Percentiles rank a stretch among this genome's conserved stretches.
Evolutionary conservation across 2,797 vertebrate genomes (phyloP).

Genomic region (Hephaestus fuliginosus): DNA sequence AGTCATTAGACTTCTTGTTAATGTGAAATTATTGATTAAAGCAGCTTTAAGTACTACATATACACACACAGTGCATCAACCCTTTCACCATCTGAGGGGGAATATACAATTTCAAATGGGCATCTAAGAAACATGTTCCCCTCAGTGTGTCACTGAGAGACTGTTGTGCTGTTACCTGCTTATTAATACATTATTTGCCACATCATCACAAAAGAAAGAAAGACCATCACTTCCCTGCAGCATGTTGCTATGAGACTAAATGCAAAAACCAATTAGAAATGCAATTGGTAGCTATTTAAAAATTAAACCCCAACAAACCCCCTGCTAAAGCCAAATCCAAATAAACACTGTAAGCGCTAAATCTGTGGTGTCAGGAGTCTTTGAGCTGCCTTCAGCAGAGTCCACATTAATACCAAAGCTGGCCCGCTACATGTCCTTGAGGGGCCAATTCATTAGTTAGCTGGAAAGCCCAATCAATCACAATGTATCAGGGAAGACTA

Average conservation of each 20-base stretch:
- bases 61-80: background rate
- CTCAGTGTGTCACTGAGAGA: background rate
- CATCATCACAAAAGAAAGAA: slow-evolving; percentile 17
- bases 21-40: background rate
- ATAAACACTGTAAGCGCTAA: slow-evolving; percentile 69
- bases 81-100: background rate
- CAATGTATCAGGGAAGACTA: slow-evolving; percentile 62
- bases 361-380: slow-evolving; percentile 74
- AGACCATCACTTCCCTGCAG: background rate
- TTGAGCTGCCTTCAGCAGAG: slow-evolving; percentile 73
- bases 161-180: background rate
- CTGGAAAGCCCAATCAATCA: slow-evolving; percentile 79
- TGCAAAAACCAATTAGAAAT: slow-evolving; percentile 54
- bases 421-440: slow-evolving; percentile 73
- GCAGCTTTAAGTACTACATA: background rate
- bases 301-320: slow-evolving; percentile 56
- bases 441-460: slow-evolving; percentile 82
- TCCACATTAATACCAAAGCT: slow-evolving; percentile 70
- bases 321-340: slow-evolving; percentile 65
- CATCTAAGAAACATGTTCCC: background rate
- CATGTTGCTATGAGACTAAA: slow-evolving; percentile 32
- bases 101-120: background rate
- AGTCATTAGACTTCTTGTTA: background rate
- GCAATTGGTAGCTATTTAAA: slow-evolving; percentile 59
- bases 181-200: background rate